A percentile compares a stretch with the other conserved stretches of the same genome.
phyloP scores from a whole-genome alignment of 2,113 vertebrate species.

The Onychostoma macrolepis region DNA sequence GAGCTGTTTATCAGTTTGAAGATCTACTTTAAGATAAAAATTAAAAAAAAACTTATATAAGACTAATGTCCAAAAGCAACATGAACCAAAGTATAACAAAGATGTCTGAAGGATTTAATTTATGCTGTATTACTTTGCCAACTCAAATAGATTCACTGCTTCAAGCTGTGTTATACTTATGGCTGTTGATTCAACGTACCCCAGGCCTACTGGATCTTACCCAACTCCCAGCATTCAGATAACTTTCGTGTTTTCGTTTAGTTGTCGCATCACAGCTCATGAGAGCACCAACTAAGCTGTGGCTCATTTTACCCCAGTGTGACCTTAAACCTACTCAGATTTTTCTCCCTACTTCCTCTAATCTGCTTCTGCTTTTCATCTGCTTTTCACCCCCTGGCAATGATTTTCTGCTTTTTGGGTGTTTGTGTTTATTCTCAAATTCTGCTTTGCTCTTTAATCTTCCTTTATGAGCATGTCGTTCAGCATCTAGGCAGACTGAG shows the following conservation, averaged over 20 bases:
- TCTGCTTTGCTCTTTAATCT: constrained; percentile 21
- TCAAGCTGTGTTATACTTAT: background rate
- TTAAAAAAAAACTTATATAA: background rate
- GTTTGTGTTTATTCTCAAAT: constrained; percentile 32
- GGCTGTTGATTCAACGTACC: background rate
- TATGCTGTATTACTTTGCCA: background rate
- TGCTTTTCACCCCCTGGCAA: constrained; percentile 17
- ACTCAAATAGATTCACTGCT: background rate
- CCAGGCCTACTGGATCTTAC: constrained; percentile 1
- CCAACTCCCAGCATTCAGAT: background rate
- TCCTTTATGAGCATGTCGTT: background rate
- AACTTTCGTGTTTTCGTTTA: background rate
- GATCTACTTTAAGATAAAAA: background rate
- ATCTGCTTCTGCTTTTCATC: constrained; percentile 24
- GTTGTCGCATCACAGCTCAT: background rate
- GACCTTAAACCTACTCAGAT: background rate
- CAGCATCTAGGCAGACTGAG: constrained; percentile 11
- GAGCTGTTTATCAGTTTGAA: background rate
- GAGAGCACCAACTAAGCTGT: background rate
- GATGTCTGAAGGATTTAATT: background rate
- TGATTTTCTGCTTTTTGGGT: constrained; percentile 3
- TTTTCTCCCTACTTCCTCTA: background rate
- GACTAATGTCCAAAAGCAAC: background rate
- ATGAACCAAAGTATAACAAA: constrained; percentile 6
- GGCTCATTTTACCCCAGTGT: background rate